Evolutionary conservation across 2,113 vertebrate genomes (phyloP).

Genomic region (Axis porcinus): DNA sequence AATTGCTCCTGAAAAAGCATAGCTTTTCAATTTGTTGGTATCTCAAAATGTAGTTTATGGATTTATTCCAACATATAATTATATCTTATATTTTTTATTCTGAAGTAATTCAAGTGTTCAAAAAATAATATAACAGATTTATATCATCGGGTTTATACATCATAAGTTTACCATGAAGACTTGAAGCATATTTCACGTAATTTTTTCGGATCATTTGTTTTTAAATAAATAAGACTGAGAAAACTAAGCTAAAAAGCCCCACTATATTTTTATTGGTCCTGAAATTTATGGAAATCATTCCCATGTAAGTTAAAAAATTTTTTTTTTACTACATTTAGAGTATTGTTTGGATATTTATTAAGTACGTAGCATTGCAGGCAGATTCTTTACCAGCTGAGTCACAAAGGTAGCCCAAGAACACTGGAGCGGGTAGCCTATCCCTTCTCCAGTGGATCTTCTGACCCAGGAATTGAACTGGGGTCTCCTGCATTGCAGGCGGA

Average conservation of each 20-base stretch:
- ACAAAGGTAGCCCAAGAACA: background rate
- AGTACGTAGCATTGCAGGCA: background rate
- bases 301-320: background rate
- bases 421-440: background rate
- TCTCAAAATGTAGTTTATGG: background rate
- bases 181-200: background rate
- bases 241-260: background rate
- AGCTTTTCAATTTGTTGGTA: background rate
- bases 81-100: background rate
- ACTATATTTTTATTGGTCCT: background rate
- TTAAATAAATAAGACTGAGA: background rate
- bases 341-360: background rate
- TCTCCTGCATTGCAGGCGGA: background rate
- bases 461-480: background rate
- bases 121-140: background rate
- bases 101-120: background rate
- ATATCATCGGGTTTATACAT: background rate
- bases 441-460: background rate
- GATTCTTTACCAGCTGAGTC: background rate
- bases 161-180: background rate
- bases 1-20: background rate
- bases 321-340: background rate
- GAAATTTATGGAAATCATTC: background rate
- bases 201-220: background rate
- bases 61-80: conserved; percentile 15